Evolutionary conservation across 1,140 invertebrate genomes (phyloP).

Genomic region (Cydia pomonella): DNA sequence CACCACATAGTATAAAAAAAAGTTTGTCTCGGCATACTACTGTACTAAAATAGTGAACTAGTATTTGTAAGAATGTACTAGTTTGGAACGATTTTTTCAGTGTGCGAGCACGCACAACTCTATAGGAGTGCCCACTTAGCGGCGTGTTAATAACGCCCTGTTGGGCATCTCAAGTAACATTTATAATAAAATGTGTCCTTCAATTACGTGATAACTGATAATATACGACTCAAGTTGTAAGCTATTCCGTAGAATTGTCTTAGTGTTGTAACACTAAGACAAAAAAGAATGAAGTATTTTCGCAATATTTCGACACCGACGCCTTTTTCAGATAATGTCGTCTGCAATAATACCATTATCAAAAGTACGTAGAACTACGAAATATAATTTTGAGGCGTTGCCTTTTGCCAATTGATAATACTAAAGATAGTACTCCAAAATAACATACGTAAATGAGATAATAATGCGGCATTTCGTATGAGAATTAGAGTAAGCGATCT

Average conservation of each 20-base stretch:
- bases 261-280: too few relatives aligned
- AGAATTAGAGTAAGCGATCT: neutral
- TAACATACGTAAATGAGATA: constrained; percentile 8
- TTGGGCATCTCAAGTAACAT: neutral
- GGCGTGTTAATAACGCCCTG: neutral
- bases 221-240: too few relatives aligned
- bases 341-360: neutral
- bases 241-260: too few relatives aligned
- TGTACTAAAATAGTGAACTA: too few relatives aligned
- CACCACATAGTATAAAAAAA: too few relatives aligned
- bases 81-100: too few relatives aligned
- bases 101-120: too few relatives aligned
- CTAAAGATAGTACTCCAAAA: neutral
- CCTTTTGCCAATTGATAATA: constrained; percentile 4
- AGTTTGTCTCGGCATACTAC: too few relatives aligned
- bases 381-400: constrained; percentile 12
- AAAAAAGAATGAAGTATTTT: neutral
- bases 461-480: constrained; percentile 9
- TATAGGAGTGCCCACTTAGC: neutral
- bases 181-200: neutral
- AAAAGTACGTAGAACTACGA: neutral
- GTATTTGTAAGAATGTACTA: too few relatives aligned
- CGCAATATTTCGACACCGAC: neutral
- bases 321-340: neutral
- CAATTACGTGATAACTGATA: too few relatives aligned